Conservation (phyloP, 2,888 invertebrate species). For the Chaetoderma sp. region DNA sequence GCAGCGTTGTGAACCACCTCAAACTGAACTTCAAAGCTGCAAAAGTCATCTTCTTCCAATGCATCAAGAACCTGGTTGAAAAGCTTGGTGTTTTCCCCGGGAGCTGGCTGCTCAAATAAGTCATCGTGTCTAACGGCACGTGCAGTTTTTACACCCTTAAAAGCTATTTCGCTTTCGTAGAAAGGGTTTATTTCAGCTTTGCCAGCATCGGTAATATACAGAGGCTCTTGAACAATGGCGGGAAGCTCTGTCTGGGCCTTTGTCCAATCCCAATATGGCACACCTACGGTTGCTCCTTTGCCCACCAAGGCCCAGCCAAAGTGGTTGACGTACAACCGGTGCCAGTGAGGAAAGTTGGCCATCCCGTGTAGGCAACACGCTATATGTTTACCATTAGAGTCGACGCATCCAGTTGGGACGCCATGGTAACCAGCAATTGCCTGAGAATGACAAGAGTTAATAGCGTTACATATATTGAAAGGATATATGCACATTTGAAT, state of each 20-base stretch:
- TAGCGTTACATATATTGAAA: too few relatives aligned
- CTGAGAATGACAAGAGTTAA: too few relatives aligned
- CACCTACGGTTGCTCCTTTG: conserved; percentile 31
- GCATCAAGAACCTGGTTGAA: conserved; percentile 9
- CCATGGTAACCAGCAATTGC: conserved; percentile 41
- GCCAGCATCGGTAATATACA: conserved; percentile 22
- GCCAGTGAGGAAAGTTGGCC: conserved; percentile 34
- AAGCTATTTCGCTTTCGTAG: conserved; percentile 32
- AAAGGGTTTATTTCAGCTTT: conserved; percentile 36
- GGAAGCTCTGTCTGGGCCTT: conserved; percentile 29
- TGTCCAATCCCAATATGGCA: conserved; percentile 45
- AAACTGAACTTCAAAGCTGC: conserved; percentile 17
- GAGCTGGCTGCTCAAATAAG: conserved; percentile 26
- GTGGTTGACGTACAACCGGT: conserved; percentile 29
- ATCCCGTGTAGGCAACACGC: conserved; percentile 39
- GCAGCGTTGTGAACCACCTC: conserved; percentile 30
- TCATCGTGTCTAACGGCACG: conserved; percentile 37
- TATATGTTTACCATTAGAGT: conserved; percentile 13
- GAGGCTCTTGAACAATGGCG: conserved; percentile 21
- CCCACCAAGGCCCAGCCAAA: conserved; percentile 33
- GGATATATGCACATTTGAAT: too few relatives aligned
- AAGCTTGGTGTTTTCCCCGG: conserved; percentile 10
- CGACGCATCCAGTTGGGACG: conserved; percentile 30
- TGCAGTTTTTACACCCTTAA: conserved; percentile 27
- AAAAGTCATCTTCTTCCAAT: conserved; percentile 17